Evolutionary conservation across 2,113 vertebrate species (phyloP), one percentile per base, ranked within the genome.

Genomic region (Otus sunia): DNA sequence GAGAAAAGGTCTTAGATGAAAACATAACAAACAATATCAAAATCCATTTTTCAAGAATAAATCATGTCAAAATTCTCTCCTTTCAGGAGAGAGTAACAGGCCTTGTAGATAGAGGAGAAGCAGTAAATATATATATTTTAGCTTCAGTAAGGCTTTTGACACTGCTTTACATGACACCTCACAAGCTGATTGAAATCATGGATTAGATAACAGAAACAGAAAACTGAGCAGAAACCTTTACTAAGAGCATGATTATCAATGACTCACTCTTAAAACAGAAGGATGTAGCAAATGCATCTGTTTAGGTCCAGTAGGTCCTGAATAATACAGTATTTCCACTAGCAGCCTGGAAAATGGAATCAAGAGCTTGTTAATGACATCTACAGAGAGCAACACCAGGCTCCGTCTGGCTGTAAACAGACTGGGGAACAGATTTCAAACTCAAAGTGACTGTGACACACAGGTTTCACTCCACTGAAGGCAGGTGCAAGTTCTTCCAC

Each of bases 391-490:
- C 37, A 86, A 26, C 37, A 86, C 4, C 14, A 59, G 64, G 36
- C 58, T 77, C 91, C 0, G 2, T 91, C 94, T 92, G 79, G 45
- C 63, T 67, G 7, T 81, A 81, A 96, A 23, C 93, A 94, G 89
- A 91, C 55, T 89, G 89, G 41, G 7, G 45, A 96, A 92, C 91
- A 95, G 96, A 77, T 96, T 96, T 95, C 52, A 75, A 81, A 92
- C 41, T 92, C 17, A 16, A 94, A 94, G 52, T 91, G 79, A 50
- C 41, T 74, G 89, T 84, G 78, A 87, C 68, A 86, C 20, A 84
- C 29, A 80, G n/a, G 68, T 81, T 91, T 91, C 56, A 34, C 72
- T 91, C 56, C 64, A 75, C 41, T 67, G 68, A 86, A 81, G 76
- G 80, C 83, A 91, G 72, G 67, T 97, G 80, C 41, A 80, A 81